A percentile compares a stretch with the other conserved stretches of the same genome.
These are phyloP conservation scores for Recurvirostra avosetta DNA, from an alignment of 2,113 vertebrate genomes.

Conservation along the genomic window DNA sequence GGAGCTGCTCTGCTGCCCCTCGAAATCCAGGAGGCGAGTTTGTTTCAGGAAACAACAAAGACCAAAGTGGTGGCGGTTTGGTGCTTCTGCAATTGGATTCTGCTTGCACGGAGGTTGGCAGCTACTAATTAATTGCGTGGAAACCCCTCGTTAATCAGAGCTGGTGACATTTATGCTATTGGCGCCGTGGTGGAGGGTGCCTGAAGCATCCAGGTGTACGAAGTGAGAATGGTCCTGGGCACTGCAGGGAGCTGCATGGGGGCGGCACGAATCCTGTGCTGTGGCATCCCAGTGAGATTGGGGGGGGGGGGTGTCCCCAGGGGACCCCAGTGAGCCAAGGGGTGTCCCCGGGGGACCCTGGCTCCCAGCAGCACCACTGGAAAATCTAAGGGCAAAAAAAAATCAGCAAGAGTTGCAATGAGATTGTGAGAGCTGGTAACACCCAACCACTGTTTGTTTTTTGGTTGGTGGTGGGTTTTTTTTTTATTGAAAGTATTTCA, in stretches of 20 bases:
- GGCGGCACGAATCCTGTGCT: background rate
- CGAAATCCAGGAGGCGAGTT: background rate
- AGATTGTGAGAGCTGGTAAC: background rate
- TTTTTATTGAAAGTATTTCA: background rate
- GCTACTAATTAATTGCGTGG: background rate
- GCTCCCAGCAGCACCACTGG: background rate
- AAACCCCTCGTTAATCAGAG: accelerated
- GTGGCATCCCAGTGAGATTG: background rate
- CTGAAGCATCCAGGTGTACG: background rate
- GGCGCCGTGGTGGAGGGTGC: background rate
- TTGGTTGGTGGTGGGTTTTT: too few relatives aligned
- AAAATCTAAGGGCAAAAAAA: background rate
- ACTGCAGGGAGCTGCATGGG: accelerated
- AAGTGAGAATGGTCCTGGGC: accelerated
- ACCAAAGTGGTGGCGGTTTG: background rate
- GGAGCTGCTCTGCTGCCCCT: background rate
- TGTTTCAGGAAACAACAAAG: background rate
- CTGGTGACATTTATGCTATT: background rate
- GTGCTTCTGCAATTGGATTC: background rate
- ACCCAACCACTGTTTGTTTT: background rate
- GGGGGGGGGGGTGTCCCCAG: background rate
- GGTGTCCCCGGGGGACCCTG: background rate
- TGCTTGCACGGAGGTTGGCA: background rate
- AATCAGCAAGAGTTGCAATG: background rate
- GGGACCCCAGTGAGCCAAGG: background rate